A percentile compares a stretch with the other conserved stretches of the same genome.
Evolutionary conservation across 2,797 vertebrate genomes (phyloP).

Genomic region (Vireo griseus): DNA sequence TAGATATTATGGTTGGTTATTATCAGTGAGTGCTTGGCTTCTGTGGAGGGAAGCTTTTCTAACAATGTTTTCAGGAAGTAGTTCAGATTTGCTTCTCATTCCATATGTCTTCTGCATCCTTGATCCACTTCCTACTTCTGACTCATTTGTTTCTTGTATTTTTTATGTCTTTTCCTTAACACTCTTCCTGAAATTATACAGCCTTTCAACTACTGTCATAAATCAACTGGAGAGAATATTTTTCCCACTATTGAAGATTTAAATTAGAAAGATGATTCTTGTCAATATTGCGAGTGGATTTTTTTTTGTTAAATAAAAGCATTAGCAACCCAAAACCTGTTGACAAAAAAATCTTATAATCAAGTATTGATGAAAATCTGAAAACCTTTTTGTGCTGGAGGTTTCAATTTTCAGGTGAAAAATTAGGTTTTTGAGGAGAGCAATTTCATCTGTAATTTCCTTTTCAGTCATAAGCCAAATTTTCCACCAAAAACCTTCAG

Average conservation of each 20-base stretch:
- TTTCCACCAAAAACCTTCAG: background rate
- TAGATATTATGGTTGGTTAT: background rate
- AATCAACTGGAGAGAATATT: background rate
- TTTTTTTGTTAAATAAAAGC: background rate
- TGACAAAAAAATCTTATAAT: background rate
- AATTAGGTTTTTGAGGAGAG: background rate
- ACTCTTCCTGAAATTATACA: background rate
- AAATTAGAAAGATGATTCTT: background rate
- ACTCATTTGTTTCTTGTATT: background rate
- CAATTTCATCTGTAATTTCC: background rate
- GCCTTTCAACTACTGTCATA: background rate
- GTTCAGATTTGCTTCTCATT: background rate
- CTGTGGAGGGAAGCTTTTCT: background rate
- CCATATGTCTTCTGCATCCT: background rate
- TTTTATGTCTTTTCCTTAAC: background rate
- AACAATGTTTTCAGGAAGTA: background rate
- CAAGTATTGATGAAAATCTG: background rate
- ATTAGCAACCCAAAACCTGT: background rate
- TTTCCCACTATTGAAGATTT: background rate
- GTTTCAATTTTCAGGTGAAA: conserved; percentile 10
- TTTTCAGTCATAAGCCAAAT: background rate
- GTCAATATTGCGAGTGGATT: background rate
- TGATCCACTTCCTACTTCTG: background rate
- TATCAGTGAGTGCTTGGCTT: background rate
- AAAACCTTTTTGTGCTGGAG: background rate